phyloP scores from a whole-genome alignment of 2,888 invertebrate species.

The Siphlonurus alternatus region DNA sequence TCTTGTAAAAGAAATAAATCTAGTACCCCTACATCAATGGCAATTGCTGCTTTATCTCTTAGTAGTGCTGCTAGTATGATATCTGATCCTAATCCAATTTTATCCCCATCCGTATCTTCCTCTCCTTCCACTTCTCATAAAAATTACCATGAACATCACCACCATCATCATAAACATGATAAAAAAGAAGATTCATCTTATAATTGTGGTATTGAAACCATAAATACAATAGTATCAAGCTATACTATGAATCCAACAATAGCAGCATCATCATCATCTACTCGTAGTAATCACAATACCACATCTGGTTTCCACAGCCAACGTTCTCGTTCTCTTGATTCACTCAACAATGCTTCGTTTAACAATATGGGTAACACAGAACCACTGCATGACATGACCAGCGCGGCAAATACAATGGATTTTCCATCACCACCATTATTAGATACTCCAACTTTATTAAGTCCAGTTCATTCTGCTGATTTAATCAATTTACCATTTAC shows the following conservation, averaged over 20 bases:
- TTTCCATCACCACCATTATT: background rate
- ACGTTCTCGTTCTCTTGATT: conserved; percentile 15
- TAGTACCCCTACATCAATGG: background rate
- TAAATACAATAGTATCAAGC: background rate
- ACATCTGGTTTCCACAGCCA: conserved; percentile 10
- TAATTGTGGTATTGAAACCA: background rate
- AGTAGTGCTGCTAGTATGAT: background rate
- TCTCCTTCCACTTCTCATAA: too few relatives aligned
- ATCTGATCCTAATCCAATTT: background rate
- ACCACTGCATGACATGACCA: conserved; percentile 1
- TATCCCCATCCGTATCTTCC: background rate
- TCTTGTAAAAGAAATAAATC: background rate
- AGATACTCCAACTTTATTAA: background rate
- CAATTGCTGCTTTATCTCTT: background rate
- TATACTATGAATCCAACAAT: background rate
- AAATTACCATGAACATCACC: too few relatives aligned
- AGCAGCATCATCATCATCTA: background rate
- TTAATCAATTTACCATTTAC: background rate
- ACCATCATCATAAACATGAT: too few relatives aligned
- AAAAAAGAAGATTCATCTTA: too few relatives aligned
- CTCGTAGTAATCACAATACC: too few relatives aligned
- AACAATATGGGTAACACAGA: background rate
- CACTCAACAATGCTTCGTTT: conserved; percentile 6
- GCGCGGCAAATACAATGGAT: background rate
- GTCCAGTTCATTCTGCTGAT: background rate